Base-by-base conservation (phyloP, 2,888 invertebrate genomes). In the Torymus aiolomorphi region DNA sequence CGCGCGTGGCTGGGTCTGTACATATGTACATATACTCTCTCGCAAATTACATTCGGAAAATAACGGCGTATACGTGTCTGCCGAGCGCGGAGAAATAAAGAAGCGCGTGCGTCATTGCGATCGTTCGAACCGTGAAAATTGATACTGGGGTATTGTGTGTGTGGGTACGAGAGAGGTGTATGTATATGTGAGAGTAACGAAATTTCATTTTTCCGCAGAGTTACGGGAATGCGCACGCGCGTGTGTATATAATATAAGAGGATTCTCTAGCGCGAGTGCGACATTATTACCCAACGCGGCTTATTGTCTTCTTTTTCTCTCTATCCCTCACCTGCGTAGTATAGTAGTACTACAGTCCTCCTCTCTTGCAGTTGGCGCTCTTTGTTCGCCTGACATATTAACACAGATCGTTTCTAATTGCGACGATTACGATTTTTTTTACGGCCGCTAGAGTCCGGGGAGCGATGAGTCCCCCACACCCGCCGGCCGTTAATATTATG, bases 41-140 rank as follows among this genome's bases (percentile, higher is more conserved):
- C 54, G 66, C 59, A 65, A 75, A 71, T 75, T 74, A 66, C 75
- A 49, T 75, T 75, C 66, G 51, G 13, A 65, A 52, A 71, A 61
- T 5, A 63, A 42, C 42, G 42, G 42, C 42, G 42, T 42, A 42
- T 42, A n/a, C n/a, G 8, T 42, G 42, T 42, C 51, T 52, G 8
- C 20, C 20, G 20, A 20, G 31, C 2, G n/a, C 14, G 11, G 20
- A 12, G 16, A 16, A 2, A 42, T 12, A 24, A n/a, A 54, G 54
- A 51, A 54, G 57, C 51, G 42, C 67, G 65, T 65, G 69, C 63
- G 74, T 75, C 70, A 63, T 56, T 79, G 42, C 62, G 42, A 16
- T 49, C 61, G 62, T 62, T 61, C 42, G 14, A 52, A 31, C 42
- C 56, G 42, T 42, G 24, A 63, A 42, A 51, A 73, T 73, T 63